Evolutionary conservation across 2,113 vertebrate genomes (phyloP).

Genomic region (Epinephelus moara): DNA sequence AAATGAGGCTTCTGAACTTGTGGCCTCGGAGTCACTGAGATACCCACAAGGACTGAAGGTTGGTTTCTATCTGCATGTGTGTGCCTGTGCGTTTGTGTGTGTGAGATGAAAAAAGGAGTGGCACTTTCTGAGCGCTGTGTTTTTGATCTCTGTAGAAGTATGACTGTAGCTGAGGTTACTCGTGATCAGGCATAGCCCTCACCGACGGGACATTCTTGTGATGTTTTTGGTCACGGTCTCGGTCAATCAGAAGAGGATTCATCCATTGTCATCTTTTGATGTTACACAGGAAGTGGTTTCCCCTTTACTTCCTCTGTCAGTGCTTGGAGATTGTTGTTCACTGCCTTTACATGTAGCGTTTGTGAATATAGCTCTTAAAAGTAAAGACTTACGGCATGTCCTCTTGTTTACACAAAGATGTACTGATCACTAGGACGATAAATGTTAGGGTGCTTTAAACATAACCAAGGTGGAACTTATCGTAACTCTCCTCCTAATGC

Average conservation of each 20-base stretch:
- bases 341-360: background rate
- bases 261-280: conserved; percentile 25
- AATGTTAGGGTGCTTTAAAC: too few species aligned
- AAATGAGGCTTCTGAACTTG: conserved; percentile 52
- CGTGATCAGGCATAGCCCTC: conserved; percentile 19
- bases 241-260: conserved; percentile 15
- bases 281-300: background rate
- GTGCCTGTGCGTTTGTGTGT: background rate
- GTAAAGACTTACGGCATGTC: background rate
- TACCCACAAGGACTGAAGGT: conserved; percentile 6
- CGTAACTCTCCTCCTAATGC: too few species aligned
- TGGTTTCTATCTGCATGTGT: background rate
- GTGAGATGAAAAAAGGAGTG: background rate
- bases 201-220: background rate
- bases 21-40: conserved; percentile 46
- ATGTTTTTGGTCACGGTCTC: conserved; percentile 16
- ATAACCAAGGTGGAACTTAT: too few species aligned
- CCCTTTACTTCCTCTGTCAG: background rate
- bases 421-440: too few species aligned
- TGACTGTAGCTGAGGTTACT: conserved; percentile 14
- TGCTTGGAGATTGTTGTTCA: background rate
- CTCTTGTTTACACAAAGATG: background rate
- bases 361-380: background rate
- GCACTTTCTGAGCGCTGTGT: background rate
- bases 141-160: conserved; percentile 34